phyloP scores from a whole-genome alignment of 2,888 invertebrate genomes.

The Elmis aenea region DNA sequence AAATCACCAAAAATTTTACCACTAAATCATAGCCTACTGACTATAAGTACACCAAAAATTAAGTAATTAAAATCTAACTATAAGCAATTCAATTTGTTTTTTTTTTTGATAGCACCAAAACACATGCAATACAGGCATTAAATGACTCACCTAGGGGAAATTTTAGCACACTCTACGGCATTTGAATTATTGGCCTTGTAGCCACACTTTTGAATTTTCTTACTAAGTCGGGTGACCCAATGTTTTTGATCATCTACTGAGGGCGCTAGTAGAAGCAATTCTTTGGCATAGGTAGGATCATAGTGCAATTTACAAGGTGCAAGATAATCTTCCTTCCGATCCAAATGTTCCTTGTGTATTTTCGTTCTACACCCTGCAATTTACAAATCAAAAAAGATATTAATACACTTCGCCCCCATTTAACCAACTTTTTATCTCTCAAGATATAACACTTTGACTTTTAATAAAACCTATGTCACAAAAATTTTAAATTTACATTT shows the following conservation, averaged over 20 bases:
- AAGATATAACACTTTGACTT: background rate
- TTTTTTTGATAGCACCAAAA: no score
- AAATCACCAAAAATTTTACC: no score
- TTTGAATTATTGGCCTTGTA: slow-evolving; percentile 76
- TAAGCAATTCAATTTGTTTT: no score
- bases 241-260: slow-evolving; percentile 82
- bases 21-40: no score
- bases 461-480: background rate
- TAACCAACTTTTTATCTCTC: background rate
- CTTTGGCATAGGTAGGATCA: slow-evolving; percentile 90
- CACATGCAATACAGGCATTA: no score
- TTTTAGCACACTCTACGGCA: slow-evolving; percentile 59
- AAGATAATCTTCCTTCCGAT: slow-evolving; percentile 75
- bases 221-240: slow-evolving; percentile 88
- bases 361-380: slow-evolving; percentile 88
- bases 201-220: slow-evolving; percentile 89
- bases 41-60: no score
- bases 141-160: slow-evolving; percentile 67
- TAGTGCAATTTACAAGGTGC: slow-evolving; percentile 96
- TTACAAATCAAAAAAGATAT: slow-evolving; percentile 17
- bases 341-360: slow-evolving; percentile 95
- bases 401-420: slow-evolving; percentile 3
- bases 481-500: slow-evolving; percentile 2
- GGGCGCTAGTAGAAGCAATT: slow-evolving; percentile 84
- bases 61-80: no score